phyloP scores from a whole-genome alignment of 2,797 vertebrate species.

The Paedocypris micromegethes region DNA sequence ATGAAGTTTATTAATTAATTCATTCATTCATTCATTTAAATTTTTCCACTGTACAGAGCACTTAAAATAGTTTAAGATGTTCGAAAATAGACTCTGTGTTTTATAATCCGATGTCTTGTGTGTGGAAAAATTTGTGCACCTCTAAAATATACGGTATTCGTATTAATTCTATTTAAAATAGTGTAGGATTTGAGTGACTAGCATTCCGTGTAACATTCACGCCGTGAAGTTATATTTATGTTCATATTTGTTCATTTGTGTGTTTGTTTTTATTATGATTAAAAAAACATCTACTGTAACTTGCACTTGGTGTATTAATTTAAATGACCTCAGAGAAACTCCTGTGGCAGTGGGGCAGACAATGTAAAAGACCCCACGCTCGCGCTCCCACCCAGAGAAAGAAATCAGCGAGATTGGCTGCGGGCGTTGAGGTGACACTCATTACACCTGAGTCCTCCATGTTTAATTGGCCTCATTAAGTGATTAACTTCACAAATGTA shows the following conservation, averaged over 20 bases:
- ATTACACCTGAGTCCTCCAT: constrained; percentile 65
- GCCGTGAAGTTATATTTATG: too few relatives aligned
- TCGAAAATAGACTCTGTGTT: too few relatives aligned
- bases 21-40: too few relatives aligned
- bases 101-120: too few relatives aligned
- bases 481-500: constrained; percentile 77
- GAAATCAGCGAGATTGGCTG: constrained; percentile 61
- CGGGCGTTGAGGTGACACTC: constrained; percentile 62
- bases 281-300: constrained; percentile 23
- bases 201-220: neutral
- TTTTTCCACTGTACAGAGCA: too few relatives aligned
- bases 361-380: constrained; percentile 48
- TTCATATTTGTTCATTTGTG: too few relatives aligned
- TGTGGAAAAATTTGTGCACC: neutral
- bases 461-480: constrained; percentile 78
- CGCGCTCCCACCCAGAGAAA: constrained; percentile 46
- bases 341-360: constrained; percentile 38
- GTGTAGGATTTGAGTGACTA: neutral
- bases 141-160: neutral
- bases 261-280: too few relatives aligned
- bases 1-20: too few relatives aligned
- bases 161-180: neutral
- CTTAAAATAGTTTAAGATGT: too few relatives aligned
- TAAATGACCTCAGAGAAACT: constrained; percentile 42
- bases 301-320: constrained; percentile 26